Evolutionary conservation across 1,140 invertebrate genomes (phyloP).

Genomic region (Pissodes strobi): DNA sequence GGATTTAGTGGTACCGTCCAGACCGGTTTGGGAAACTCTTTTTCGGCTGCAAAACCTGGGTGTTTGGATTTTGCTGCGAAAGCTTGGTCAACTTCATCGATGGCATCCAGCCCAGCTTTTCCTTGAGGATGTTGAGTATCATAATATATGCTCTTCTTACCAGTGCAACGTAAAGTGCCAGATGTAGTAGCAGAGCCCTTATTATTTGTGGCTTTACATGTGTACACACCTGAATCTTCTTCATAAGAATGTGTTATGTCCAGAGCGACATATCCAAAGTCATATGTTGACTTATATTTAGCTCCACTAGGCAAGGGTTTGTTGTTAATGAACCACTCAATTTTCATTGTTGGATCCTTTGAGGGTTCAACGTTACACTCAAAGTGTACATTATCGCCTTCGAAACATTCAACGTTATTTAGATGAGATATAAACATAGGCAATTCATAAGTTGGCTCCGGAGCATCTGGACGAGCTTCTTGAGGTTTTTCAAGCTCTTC

Average conservation of each 20-base stretch:
- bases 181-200: slow-evolving; percentile 88
- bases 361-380: slow-evolving; percentile 93
- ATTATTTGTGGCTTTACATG: slow-evolving; percentile 88
- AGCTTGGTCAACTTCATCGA: slow-evolving; percentile 82
- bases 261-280: slow-evolving; percentile 86
- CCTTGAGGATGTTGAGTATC: slow-evolving; percentile 92
- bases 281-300: slow-evolving; percentile 82
- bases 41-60: slow-evolving; percentile 69
- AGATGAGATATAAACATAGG: slow-evolving; percentile 90
- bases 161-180: slow-evolving; percentile 80
- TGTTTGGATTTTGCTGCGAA: slow-evolving; percentile 70
- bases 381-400: slow-evolving; percentile 91
- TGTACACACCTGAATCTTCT: slow-evolving; percentile 90
- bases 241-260: slow-evolving; percentile 81
- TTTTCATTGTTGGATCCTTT: slow-evolving; percentile 91
- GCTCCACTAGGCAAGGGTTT: slow-evolving; percentile 79
- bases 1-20: slow-evolving; percentile 83
- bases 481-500: slow-evolving; percentile 83
- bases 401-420: slow-evolving; percentile 87
- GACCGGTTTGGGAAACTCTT: slow-evolving; percentile 81
- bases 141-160: slow-evolving; percentile 76
- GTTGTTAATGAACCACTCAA: slow-evolving; percentile 90
- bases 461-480: slow-evolving; percentile 63
- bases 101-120: slow-evolving; percentile 80
- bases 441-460: slow-evolving; percentile 79